A percentile compares a stretch with the other conserved stretches of the same genome.
These are phyloP conservation scores for Ptiloglossa arizonensis DNA, from an alignment of 1,140 invertebrate genomes.

Conservation along the genomic window DNA sequence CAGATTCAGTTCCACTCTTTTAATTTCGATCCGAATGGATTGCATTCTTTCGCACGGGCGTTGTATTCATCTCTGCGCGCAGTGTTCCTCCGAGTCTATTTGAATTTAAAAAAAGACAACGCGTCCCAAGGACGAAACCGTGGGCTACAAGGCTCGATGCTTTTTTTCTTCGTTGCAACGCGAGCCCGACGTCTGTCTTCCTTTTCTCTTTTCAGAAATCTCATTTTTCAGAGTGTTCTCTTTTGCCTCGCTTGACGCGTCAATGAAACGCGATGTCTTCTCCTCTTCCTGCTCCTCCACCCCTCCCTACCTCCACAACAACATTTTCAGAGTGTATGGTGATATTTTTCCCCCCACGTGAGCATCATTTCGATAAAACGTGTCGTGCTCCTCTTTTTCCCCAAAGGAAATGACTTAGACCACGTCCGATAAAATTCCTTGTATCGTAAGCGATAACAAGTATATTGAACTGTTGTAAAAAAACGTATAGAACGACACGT, in stretches of 20 bases:
- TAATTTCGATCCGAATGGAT: slow-evolving; percentile 25
- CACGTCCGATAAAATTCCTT: too few relatives aligned
- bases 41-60: neutral
- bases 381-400: neutral
- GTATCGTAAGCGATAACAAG: too few relatives aligned
- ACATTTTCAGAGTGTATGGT: neutral
- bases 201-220: slow-evolving; percentile 25
- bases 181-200: neutral
- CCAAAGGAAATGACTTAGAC: neutral
- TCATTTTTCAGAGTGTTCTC: slow-evolving; percentile 22
- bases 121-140: neutral
- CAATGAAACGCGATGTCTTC: neutral
- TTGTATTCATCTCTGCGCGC: neutral
- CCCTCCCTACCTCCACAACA: neutral
- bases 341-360: neutral
- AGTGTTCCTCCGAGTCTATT: neutral
- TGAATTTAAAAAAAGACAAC: slow-evolving; percentile 2
- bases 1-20: slow-evolving; percentile 16
- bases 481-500: too few relatives aligned
- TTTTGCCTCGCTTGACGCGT: neutral
- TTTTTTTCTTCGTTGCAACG: neutral
- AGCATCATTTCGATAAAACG: neutral
- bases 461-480: too few relatives aligned
- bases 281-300: too few relatives aligned
- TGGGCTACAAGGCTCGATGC: too few relatives aligned